A percentile compares a stretch with the other conserved stretches of the same genome.
Conservation (phyloP, 92 coral and sea anemone species). For the Zoanthus gigantus region DNA sequence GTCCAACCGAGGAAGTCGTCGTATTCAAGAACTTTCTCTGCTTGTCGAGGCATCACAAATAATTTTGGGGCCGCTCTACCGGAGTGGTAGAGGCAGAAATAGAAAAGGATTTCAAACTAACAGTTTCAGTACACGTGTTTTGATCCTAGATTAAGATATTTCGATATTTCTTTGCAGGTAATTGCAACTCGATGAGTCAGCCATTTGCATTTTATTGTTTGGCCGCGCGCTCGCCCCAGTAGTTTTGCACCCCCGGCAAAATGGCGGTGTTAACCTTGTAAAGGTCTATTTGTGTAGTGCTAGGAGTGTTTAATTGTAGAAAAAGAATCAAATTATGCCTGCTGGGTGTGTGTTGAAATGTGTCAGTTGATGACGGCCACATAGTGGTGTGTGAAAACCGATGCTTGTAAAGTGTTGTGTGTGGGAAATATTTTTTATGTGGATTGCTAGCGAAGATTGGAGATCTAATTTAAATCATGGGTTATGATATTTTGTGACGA, state of each 20-base stretch:
- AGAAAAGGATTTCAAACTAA: slow-evolving; percentile 5
- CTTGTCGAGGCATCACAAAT: slow-evolving; percentile 46
- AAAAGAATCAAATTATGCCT: no score
- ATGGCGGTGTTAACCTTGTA: slow-evolving; percentile 26
- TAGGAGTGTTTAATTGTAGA: no score
- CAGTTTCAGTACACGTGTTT: slow-evolving; percentile 8
- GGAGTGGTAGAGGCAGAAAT: slow-evolving; percentile 6
- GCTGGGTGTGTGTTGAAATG: no score
- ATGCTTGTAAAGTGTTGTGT: no score
- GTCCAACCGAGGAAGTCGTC: slow-evolving; percentile 51
- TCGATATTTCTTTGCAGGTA: background rate
- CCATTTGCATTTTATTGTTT: background rate
- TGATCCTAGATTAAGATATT: background rate
- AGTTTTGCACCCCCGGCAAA: slow-evolving; percentile 30
- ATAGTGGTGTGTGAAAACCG: no score
- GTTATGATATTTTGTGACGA: no score
- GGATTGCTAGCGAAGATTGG: no score
- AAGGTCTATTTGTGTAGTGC: no score
- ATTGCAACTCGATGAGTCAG: background rate
- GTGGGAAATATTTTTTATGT: no score
- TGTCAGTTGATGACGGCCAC: no score
- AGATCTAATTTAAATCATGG: no score
- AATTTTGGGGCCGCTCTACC: slow-evolving; percentile 2
- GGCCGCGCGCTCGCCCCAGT: slow-evolving; percentile 31
- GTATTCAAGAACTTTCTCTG: slow-evolving; percentile 43